Evolutionary conservation across 2,113 vertebrate species (phyloP).

Genomic region (Anguilla japonica): DNA sequence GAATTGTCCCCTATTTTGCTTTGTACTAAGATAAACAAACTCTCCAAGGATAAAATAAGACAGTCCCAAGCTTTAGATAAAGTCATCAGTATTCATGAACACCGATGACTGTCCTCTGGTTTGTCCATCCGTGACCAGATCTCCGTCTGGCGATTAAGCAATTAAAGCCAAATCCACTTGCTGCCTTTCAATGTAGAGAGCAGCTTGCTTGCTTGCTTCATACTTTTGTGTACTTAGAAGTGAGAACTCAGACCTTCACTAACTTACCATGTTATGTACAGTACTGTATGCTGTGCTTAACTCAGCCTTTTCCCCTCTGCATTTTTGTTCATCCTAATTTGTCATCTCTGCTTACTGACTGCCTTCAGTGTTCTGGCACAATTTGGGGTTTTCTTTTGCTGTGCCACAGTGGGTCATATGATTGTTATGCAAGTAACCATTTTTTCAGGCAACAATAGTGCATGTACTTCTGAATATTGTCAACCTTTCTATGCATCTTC

Average conservation of each 20-base stretch:
- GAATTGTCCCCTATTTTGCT: not conserved
- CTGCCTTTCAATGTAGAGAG: conserved; percentile 13
- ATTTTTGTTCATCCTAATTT: not conserved
- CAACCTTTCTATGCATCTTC: not conserved
- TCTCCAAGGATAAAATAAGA: not conserved
- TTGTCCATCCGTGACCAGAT: conserved; percentile 14
- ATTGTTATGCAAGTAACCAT: not conserved
- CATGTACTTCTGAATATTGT: not conserved
- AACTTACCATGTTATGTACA: not conserved
- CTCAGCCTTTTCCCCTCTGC: not conserved
- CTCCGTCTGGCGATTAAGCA: conserved; percentile 4
- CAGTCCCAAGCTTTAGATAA: not conserved
- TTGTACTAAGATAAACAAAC: not conserved
- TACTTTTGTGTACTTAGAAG: conserved; percentile 17
- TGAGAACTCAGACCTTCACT: conserved; percentile 13
- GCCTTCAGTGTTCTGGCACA: not conserved
- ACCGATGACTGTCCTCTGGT: conserved; percentile 12
- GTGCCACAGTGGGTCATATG: not conserved
- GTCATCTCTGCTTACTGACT: not conserved
- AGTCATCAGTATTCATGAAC: conserved; percentile 12
- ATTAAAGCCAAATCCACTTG: not conserved
- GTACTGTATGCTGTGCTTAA: not conserved
- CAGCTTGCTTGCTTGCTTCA: conserved; percentile 2
- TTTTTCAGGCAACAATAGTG: not conserved
- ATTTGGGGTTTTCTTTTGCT: not conserved